Percentiles rank a stretch among this genome's conserved stretches.
Conservation (phyloP, 1,140 invertebrate genomes). For the Hylaeus anthracinus region DNA sequence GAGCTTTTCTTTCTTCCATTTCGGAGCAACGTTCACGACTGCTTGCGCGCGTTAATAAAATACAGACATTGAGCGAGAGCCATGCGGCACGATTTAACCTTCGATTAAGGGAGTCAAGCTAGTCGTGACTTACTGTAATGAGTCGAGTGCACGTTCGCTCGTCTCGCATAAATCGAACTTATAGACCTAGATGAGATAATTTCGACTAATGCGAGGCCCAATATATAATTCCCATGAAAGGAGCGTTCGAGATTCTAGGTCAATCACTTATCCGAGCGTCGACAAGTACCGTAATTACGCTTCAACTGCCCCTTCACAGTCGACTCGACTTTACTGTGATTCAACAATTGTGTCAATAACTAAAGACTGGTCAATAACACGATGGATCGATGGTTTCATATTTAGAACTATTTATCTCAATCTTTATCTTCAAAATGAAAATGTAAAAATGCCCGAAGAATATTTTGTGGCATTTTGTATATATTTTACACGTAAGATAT, state of each 20-base stretch:
- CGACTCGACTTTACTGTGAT: neutral
- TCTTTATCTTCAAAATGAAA: too few relatives aligned
- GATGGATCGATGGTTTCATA: too few relatives aligned
- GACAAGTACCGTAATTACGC: neutral
- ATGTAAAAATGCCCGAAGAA: too few relatives aligned
- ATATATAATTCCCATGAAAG: neutral
- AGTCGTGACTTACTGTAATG: slow-evolving; percentile 57
- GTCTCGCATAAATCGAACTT: slow-evolving; percentile 24
- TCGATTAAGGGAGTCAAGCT: slow-evolving; percentile 55
- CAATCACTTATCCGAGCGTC: slow-evolving; percentile 10
- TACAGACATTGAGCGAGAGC: slow-evolving; percentile 46
- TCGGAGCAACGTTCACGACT: neutral
- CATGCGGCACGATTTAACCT: slow-evolving; percentile 59
- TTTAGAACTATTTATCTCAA: too few relatives aligned
- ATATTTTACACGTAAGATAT: too few relatives aligned
- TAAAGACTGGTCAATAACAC: too few relatives aligned
- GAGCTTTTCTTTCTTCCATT: neutral
- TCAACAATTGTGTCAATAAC: too few relatives aligned
- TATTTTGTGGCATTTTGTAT: too few relatives aligned
- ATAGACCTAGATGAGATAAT: slow-evolving; percentile 29
- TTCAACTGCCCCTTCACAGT: neutral
- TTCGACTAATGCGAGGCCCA: slow-evolving; percentile 6
- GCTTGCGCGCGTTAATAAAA: slow-evolving; percentile 43
- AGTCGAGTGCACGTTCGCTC: slow-evolving; percentile 28
- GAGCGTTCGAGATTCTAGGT: slow-evolving; percentile 18